A percentile compares a stretch with the other conserved stretches of the same genome.
phyloP scores from a whole-genome alignment of 1,140 invertebrate species.

The Penaeus vannamei region DNA sequence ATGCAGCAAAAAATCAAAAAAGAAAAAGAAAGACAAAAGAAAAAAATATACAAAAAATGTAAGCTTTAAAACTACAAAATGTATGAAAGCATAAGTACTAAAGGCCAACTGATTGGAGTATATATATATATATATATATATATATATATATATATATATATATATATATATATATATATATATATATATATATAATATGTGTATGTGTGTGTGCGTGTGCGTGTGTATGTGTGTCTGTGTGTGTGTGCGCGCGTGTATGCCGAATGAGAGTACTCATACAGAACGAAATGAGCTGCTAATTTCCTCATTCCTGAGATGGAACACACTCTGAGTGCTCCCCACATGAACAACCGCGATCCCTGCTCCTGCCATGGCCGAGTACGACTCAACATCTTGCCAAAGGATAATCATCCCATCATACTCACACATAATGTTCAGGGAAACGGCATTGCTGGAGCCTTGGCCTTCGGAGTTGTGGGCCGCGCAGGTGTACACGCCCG shows the following conservation, averaged over 20 bases:
- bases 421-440: constrained; percentile 82
- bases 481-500: constrained; percentile 82
- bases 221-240: constrained; percentile 26
- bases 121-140: neutral
- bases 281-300: too few relatives aligned
- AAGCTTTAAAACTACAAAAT: too few relatives aligned
- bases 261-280: neutral
- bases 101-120: too few relatives aligned
- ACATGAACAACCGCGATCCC: too few relatives aligned
- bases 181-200: neutral
- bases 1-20: too few relatives aligned
- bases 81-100: too few relatives aligned
- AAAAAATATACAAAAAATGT: too few relatives aligned
- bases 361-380: too few relatives aligned
- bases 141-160: neutral
- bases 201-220: constrained; percentile 30
- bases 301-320: too few relatives aligned
- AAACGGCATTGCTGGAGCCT: constrained; percentile 73
- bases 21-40: too few relatives aligned
- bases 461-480: constrained; percentile 77
- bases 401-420: constrained; percentile 6
- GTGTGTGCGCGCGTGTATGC: constrained; percentile 9
- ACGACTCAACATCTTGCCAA: too few relatives aligned
- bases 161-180: neutral
- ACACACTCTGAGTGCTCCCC: too few relatives aligned